A percentile compares a stretch with the other conserved stretches of the same genome.
These are phyloP conservation scores for Clarias pachynema DNA, from an alignment of 2,797 vertebrate species.

Conservation along the genomic window DNA sequence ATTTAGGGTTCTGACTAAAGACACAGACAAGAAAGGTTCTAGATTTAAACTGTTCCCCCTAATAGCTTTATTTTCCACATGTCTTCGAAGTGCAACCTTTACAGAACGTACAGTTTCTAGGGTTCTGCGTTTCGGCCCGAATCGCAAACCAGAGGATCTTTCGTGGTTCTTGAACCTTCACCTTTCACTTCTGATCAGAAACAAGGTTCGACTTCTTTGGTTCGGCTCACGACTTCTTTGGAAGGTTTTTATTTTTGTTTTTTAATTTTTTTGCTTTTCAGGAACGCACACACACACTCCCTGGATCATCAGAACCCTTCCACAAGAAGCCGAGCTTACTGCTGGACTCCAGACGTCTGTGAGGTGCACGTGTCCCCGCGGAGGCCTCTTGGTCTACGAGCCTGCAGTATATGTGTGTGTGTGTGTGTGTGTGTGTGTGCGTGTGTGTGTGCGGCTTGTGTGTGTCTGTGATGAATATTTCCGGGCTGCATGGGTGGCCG, in stretches of 20 bases:
- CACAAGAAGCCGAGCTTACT: slow-evolving; percentile 2
- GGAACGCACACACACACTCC: not conserved
- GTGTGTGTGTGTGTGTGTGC: not conserved
- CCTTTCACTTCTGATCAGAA: not conserved
- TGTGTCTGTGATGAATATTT: slow-evolving; percentile 39
- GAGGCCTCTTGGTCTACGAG: not conserved
- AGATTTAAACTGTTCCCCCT: not conserved
- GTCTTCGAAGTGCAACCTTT: not conserved
- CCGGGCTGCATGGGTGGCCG: slow-evolving; percentile 51
- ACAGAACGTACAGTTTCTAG: not conserved
- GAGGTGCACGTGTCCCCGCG: not conserved
- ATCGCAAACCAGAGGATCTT: not conserved
- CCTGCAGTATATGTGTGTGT: not conserved
- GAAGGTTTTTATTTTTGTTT: not conserved
- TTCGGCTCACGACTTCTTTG: not conserved
- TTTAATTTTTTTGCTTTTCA: not conserved
- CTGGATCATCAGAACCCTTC: not conserved
- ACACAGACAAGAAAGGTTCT: not conserved
- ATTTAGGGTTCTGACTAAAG: not conserved
- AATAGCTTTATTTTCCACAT: not conserved
- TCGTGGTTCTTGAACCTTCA: not conserved
- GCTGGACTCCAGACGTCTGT: slow-evolving; percentile 17
- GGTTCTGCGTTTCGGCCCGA: not conserved
- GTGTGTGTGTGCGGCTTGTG: slow-evolving; percentile 20
- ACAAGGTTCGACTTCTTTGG: not conserved